Conservation (phyloP, 2,888 invertebrate species). For the Bellardia bayeri region DNA sequence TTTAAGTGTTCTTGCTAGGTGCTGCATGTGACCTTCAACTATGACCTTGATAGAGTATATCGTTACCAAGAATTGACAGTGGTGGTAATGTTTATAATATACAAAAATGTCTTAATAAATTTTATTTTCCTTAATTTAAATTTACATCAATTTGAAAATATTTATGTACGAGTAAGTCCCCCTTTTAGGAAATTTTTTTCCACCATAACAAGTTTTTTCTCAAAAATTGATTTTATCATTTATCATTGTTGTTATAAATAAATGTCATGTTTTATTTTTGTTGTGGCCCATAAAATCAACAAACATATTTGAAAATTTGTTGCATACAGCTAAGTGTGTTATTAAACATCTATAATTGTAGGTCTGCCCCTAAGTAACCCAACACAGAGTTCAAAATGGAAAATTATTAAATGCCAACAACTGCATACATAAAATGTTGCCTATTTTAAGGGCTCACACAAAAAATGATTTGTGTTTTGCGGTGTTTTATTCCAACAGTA, state of each 20-base stretch:
- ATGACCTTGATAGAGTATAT: no score
- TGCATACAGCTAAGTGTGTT: slow-evolving; percentile 7
- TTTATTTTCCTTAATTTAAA: neutral
- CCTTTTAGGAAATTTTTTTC: neutral
- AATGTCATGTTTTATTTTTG: slow-evolving; percentile 53
- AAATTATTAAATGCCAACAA: slow-evolving; percentile 59
- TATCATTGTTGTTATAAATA: slow-evolving; percentile 51
- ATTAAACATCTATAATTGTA: slow-evolving; percentile 61
- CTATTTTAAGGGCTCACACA: slow-evolving; percentile 49
- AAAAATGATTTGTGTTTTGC: slow-evolving; percentile 55
- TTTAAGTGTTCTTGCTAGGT: no score
- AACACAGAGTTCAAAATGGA: slow-evolving; percentile 11
- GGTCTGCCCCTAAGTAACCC: slow-evolving; percentile 38
- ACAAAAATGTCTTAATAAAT: no score
- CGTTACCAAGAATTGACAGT: no score
- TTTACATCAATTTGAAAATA: neutral
- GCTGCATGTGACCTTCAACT: no score
- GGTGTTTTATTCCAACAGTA: slow-evolving; percentile 15
- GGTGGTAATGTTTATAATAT: no score
- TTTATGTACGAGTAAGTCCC: neutral
- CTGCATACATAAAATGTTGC: slow-evolving; percentile 57
- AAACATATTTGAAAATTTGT: slow-evolving; percentile 62
- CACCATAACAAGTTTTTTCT: no score
- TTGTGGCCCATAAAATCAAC: slow-evolving; percentile 42
- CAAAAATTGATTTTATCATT: slow-evolving; percentile 47